These are phyloP conservation scores for Cataglyphis hispanica DNA, from an alignment of 1,140 invertebrate species.

Conservation along the genomic window DNA sequence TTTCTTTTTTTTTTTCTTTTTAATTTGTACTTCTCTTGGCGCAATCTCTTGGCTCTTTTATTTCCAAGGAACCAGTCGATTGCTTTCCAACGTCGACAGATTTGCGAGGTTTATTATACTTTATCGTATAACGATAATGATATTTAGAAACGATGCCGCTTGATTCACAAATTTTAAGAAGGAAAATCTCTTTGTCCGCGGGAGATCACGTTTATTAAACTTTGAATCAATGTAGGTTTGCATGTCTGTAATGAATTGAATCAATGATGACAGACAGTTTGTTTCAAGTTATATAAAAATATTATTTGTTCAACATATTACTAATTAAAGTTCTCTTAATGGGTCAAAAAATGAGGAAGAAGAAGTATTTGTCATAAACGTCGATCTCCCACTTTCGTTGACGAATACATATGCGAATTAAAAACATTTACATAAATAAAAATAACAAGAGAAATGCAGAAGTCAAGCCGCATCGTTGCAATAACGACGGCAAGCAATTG, in stretches of 20 bases:
- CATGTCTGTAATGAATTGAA: slow-evolving; percentile 1
- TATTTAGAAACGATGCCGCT: slow-evolving; percentile 76
- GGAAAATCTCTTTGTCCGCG: neutral
- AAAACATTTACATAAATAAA: slow-evolving; percentile 7
- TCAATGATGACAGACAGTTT: slow-evolving; percentile 15
- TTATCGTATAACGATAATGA: slow-evolving; percentile 76
- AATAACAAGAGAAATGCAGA: slow-evolving; percentile 52
- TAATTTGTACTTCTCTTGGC: slow-evolving; percentile 82
- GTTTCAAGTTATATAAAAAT: slow-evolving; percentile 23
- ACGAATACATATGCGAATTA: slow-evolving; percentile 28
- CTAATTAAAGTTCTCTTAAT: neutral
- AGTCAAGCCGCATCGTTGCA: slow-evolving; percentile 75
- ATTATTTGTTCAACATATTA: slow-evolving; percentile 2
- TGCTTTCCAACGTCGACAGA: slow-evolving; percentile 77
- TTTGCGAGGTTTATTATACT: slow-evolving; percentile 78
- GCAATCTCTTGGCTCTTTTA: slow-evolving; percentile 76
- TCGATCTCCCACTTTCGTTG: slow-evolving; percentile 42
- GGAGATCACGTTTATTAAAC: slow-evolving; percentile 40
- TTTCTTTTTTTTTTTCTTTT: slow-evolving; percentile 63
- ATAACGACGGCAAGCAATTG: slow-evolving; percentile 51
- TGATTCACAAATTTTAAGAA: slow-evolving; percentile 63
- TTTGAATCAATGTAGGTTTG: neutral
- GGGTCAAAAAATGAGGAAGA: neutral
- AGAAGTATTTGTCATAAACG: slow-evolving; percentile 33
- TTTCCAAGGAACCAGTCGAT: slow-evolving; percentile 76